phyloP scores from a whole-genome alignment of 2,113 vertebrate genomes.

The Strix aluco region DNA sequence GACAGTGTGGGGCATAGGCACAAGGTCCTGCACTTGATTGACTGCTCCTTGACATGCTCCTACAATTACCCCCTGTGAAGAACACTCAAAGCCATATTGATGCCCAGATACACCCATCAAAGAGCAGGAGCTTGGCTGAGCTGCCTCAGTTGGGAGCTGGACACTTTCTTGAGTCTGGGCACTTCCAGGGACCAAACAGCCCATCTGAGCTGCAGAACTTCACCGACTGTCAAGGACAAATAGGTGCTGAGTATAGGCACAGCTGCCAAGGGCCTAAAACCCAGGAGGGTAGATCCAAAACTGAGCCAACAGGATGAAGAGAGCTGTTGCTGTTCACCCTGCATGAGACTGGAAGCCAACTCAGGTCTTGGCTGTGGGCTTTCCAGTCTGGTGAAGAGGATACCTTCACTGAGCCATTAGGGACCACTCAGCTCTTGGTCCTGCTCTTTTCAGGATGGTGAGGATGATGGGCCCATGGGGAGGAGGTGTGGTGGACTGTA shows the following conservation, averaged over 20 bases:
- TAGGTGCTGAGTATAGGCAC: not conserved
- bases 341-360: not conserved
- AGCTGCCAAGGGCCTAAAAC: not conserved
- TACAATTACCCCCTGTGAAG: fast-evolving
- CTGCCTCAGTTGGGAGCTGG: not conserved
- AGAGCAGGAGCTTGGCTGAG: not conserved
- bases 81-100: fast-evolving
- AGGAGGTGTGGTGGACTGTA: not conserved
- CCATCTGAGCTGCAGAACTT: not conserved
- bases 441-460: not conserved
- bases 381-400: not conserved
- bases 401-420: not conserved
- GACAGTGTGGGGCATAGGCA: not conserved
- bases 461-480: not conserved
- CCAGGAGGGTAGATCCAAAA: not conserved
- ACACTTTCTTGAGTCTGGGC: not conserved
- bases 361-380: not conserved
- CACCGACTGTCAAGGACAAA: fast-evolving
- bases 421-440: too few species aligned
- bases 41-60: not conserved
- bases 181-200: not conserved
- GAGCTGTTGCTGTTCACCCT: not conserved
- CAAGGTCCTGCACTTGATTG: not conserved
- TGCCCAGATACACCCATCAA: not conserved
- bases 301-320: not conserved